Evolutionary conservation across 2,888 invertebrate genomes (phyloP).

Genomic region (Callyntrura sp.): DNA sequence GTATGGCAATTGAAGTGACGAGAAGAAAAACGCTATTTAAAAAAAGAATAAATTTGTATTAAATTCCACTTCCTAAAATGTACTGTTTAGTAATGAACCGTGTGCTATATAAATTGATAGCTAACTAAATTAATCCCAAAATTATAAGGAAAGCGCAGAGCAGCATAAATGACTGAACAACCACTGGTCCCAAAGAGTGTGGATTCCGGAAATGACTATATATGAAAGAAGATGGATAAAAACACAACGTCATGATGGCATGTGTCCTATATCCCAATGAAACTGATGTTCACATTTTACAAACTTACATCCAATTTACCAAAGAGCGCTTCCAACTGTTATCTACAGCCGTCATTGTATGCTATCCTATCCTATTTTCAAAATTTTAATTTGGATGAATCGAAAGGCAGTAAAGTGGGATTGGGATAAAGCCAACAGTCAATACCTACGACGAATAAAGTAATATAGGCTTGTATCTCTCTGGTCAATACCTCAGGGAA

Average conservation of each 20-base stretch:
- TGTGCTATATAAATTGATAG: too few species aligned
- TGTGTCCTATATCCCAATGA: not conserved
- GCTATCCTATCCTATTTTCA: too few species aligned
- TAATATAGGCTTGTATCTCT: not conserved
- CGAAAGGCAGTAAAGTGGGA: too few species aligned
- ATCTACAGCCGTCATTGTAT: too few species aligned
- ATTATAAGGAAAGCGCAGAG: slow-evolving; percentile 76
- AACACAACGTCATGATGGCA: not conserved
- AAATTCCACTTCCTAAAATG: too few species aligned
- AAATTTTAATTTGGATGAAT: too few species aligned
- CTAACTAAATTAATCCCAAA: slow-evolving; percentile 78
- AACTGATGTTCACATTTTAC: not conserved
- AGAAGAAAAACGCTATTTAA: slow-evolving; percentile 74
- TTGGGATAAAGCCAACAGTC: too few species aligned
- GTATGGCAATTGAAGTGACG: slow-evolving; percentile 79
- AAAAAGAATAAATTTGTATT: too few species aligned
- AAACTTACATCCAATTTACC: slow-evolving; percentile 51
- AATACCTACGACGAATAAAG: too few species aligned
- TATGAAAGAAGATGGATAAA: slow-evolving; percentile 23
- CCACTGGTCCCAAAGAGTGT: slow-evolving; percentile 72
- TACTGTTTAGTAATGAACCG: too few species aligned
- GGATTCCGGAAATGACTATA: slow-evolving; percentile 80
- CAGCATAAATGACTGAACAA: slow-evolving; percentile 80
- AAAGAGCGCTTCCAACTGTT: slow-evolving; percentile 38
- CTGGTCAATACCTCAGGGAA: not conserved